phyloP scores from a whole-genome alignment of 2,797 vertebrate species.

The Morelia viridis region DNA sequence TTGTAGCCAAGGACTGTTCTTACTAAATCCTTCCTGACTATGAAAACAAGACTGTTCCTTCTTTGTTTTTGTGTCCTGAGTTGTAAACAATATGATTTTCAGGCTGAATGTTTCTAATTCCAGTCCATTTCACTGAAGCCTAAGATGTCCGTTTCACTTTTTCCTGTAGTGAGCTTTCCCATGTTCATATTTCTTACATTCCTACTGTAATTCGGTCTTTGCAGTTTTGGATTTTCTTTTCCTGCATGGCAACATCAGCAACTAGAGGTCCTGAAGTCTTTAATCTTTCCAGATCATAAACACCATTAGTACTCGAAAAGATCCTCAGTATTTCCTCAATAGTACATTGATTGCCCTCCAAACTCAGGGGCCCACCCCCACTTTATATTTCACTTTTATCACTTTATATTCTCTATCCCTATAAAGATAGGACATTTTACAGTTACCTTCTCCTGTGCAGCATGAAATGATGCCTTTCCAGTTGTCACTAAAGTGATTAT shows the following conservation, averaged over 20 bases:
- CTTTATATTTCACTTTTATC: neutral
- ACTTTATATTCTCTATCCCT: neutral
- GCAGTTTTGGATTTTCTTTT: neutral
- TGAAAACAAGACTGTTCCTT: neutral
- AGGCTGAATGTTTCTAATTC: neutral
- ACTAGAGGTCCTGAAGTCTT: neutral
- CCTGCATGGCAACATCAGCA: neutral
- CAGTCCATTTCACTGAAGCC: neutral
- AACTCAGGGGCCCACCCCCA: neutral
- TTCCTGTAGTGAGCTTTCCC: neutral
- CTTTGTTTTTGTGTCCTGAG: neutral
- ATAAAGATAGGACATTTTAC: neutral
- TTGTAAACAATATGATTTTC: neutral
- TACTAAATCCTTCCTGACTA: neutral
- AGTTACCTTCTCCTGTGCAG: neutral
- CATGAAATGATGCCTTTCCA: neutral
- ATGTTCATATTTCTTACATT: neutral
- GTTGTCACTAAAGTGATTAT: neutral
- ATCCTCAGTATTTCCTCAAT: neutral
- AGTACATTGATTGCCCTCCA: neutral
- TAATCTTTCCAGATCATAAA: neutral
- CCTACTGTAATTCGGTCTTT: neutral
- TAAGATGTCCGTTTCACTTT: neutral
- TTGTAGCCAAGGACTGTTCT: neutral
- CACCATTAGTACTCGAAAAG: neutral